Evolutionary conservation across 1,140 invertebrate species (phyloP), one percentile per base, ranked within the genome.

Genomic region (Zaprionus nigranus): DNA sequence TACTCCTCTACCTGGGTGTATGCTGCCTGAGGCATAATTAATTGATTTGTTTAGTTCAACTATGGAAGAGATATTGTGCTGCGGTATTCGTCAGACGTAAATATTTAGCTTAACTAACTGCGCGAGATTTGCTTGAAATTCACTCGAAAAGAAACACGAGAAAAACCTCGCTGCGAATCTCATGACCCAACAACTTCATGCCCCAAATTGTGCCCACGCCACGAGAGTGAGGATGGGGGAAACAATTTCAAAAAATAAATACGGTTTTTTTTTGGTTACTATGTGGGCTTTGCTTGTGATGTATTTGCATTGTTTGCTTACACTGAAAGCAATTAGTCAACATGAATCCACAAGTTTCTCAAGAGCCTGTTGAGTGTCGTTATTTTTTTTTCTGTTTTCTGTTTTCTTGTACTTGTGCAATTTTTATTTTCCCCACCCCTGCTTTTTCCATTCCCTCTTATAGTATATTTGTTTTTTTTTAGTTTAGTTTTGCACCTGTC

Each of bases 41-140:
- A 90, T 90, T 90, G 79, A 90, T 90, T 90, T 90, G 85, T 90
- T 88, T 90, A 85, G 85, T 79, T 82, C 28, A 88, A 76, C 81
- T 75, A 64, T 56, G 60, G 46, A 56, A 28, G 53, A 26, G 26
- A 38, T 59, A 49, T 63, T 70, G 72, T 85, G 71, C 56, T 85
- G 71, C 56, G 82, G 78, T 82, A 61, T 86, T 66, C 57, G 34
- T 77, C 56, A 62, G 64, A 60, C 30, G 68, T 88, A 88, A 87
- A 87, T 87, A 84, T 87, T 87, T 87, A 87, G 73, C 40, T 88
- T 83, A 78, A 65, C 79, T 67, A 73, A 77, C 82, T 79, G 78
- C 59, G 84, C 68, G 62, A 61, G 82, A 87, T 86, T 86, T 62
- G 72, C 58, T 38, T 62, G 84, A 86, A 87, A 88, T 84, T 80